Base-by-base conservation (phyloP, 2,888 invertebrate genomes). In the Phyllotreta cruciferae region DNA sequence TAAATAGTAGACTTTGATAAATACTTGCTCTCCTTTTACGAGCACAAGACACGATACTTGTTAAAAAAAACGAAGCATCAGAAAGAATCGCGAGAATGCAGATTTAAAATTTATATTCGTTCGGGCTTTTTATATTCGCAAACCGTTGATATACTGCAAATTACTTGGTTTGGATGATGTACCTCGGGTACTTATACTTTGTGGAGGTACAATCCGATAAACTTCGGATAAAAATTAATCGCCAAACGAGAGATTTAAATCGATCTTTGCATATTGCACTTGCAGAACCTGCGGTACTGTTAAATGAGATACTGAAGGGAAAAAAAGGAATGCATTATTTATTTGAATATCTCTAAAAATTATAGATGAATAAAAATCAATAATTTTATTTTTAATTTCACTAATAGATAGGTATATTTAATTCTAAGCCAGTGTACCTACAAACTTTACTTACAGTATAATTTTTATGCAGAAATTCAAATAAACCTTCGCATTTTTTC, bases 1-100 rank as follows among this genome's bases (percentile, higher is more conserved):
- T 78, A 78, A 78, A 78, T 77, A 75, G 74, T 70, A 66, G 78
- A 77, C 77, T 73, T 76, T 78, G 79, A 79, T 79, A 76, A 79
- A 79, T 77, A 75, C 67, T 24, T 73, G 71, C 71, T 72, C 72
- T 72, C 72, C 75, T 77, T 78, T 79, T 78, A 79, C 78, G 69
- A 76, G 71, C 71, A 56, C 67, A 70, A 73, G 73, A 73, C 78
- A 78, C 78, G 78, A 77, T 71, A 75, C 68, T 67, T 47, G 63
- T 64, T 62, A 68, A 72, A 72, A 71, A 73, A 67, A 72, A 73
- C 70, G 9, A 52, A 37, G 37, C 24, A 72, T 71, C 69, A 73
- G 66, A 73, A 73, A 70, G 71, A 67, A 71, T 73, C 70, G 71
- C 71, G 71, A 68, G 73, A 76, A 75, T 77, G 76, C 74, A 76